Conservation (phyloP, 2,888 invertebrate genomes). For the Aromia moschata region DNA sequence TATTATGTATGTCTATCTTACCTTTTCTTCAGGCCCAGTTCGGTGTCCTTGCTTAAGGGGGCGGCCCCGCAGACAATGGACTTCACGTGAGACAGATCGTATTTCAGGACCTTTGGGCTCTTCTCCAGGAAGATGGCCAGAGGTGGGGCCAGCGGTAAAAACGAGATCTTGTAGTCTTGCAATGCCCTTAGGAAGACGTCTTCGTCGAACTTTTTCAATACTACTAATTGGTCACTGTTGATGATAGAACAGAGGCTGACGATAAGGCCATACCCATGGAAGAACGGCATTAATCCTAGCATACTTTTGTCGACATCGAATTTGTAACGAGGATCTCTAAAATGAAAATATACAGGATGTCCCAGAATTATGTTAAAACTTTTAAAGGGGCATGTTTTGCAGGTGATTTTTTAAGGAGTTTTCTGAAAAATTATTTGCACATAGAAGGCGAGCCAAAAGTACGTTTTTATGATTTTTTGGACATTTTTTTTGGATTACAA, state of each 20-base stretch:
- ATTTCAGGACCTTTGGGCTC: slow-evolving; percentile 77
- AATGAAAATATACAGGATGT: too few species aligned
- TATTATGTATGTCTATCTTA: too few species aligned
- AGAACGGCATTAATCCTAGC: slow-evolving; percentile 49
- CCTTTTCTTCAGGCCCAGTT: slow-evolving; percentile 65
- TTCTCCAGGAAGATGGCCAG: slow-evolving; percentile 83
- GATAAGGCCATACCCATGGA: slow-evolving; percentile 49
- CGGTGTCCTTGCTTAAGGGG: slow-evolving; percentile 76
- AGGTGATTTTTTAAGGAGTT: too few species aligned
- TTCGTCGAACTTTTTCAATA: slow-evolving; percentile 47
- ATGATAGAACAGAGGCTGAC: slow-evolving; percentile 37
- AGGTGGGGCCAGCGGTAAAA: slow-evolving; percentile 80
- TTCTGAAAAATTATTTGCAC: too few species aligned
- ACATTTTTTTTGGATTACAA: too few species aligned
- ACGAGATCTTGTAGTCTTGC: slow-evolving; percentile 73
- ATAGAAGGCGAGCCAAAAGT: too few species aligned
- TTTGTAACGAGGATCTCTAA: too few species aligned
- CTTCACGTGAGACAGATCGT: slow-evolving; percentile 75
- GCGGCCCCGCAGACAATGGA: slow-evolving; percentile 81
- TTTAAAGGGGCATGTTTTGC: too few species aligned
- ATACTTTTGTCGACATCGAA: too few species aligned
- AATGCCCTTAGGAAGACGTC: slow-evolving; percentile 75
- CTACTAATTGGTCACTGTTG: slow-evolving; percentile 35
- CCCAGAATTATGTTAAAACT: too few species aligned
- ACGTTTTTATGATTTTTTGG: too few species aligned